These are phyloP conservation scores for Meliscaeva auricollis DNA, from an alignment of 2,888 invertebrate species.

Conservation along the genomic window DNA sequence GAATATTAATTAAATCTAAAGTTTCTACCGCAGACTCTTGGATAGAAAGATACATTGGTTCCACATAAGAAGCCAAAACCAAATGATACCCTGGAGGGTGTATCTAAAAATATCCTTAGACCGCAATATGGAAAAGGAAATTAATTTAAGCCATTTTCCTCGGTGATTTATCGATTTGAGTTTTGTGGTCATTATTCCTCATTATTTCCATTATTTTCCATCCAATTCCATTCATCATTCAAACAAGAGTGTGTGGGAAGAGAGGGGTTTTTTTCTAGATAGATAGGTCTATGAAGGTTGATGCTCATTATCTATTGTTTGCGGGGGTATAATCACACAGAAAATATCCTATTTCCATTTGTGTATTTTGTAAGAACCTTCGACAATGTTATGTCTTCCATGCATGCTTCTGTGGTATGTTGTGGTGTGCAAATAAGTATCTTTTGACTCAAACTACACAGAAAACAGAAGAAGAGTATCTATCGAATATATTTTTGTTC, in stretches of 20 bases:
- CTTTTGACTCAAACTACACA: slow-evolving; percentile 52
- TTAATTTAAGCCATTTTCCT: slow-evolving; percentile 71
- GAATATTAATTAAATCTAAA: slow-evolving; percentile 60
- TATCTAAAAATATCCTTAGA: slow-evolving; percentile 25
- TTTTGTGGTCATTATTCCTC: slow-evolving; percentile 74
- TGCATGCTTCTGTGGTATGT: slow-evolving; percentile 27
- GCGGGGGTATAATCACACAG: slow-evolving; percentile 22
- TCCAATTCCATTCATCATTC: slow-evolving; percentile 71
- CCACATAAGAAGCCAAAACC: neutral
- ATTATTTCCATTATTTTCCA: slow-evolving; percentile 69
- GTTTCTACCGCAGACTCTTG: neutral
- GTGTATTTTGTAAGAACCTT: neutral
- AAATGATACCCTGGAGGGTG: neutral
- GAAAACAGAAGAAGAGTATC: no score
- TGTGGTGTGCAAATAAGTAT: slow-evolving; percentile 70
- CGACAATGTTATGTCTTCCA: neutral
- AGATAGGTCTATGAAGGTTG: slow-evolving; percentile 21
- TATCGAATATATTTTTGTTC: slow-evolving; percentile 45
- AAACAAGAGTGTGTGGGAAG: neutral
- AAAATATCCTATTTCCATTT: slow-evolving; percentile 69
- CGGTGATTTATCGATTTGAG: slow-evolving; percentile 71
- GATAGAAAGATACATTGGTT: no score
- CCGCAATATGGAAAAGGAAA: slow-evolving; percentile 57
- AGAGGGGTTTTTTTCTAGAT: neutral
- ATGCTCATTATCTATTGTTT: slow-evolving; percentile 55